Base-by-base conservation (phyloP, 2,888 invertebrate species). In the Melieria crassipennis region DNA sequence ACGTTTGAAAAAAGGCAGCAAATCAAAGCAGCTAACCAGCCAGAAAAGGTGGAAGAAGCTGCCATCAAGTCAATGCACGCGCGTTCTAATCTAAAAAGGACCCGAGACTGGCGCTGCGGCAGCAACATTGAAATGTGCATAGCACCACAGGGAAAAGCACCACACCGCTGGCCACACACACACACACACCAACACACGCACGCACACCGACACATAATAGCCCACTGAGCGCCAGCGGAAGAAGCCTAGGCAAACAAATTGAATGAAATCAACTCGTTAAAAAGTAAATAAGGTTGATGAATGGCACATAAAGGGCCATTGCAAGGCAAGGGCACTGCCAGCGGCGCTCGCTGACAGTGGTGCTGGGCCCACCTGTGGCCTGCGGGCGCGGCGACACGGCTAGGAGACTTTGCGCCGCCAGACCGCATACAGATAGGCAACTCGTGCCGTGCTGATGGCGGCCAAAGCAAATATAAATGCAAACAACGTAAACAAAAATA, bases 221-320 rank as follows among this genome's bases (percentile, higher is more conserved):
- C 65, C 65, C 16, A 48, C 16, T 45, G 65, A 65, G 30, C 48
- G 13, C 50, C 63, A 52, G 10, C n/a, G 63, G 70, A 60, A 79
- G 80, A 78, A 82, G 81, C 83, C 84, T 82, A 80, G 79, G 77
- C 80, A 83, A 83, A 83, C 83, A 84, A 84, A 84, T 84, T 84
- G 85, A 84, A 84, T 84, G 84, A 83, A 84, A 84, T 84, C 84
- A 84, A 84, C 85, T 84, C 84, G 84, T 84, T 84, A 84, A 84
- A 84, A 84, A 83, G 83, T 84, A 84, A 84, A 85, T 82, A 85
- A 84, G 81, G 81, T 81, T 83, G 83, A 85, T 83, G 85, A 84
- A 84, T 83, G 81, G 79, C 78, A 77, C 73, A 74, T 74, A 75
- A 72, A 72, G 70, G 69, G 69, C 72, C 73, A 75, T 57, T 5